Base-by-base conservation (phyloP, 2,113 vertebrate species). In the Lophotis ruficrista region DNA sequence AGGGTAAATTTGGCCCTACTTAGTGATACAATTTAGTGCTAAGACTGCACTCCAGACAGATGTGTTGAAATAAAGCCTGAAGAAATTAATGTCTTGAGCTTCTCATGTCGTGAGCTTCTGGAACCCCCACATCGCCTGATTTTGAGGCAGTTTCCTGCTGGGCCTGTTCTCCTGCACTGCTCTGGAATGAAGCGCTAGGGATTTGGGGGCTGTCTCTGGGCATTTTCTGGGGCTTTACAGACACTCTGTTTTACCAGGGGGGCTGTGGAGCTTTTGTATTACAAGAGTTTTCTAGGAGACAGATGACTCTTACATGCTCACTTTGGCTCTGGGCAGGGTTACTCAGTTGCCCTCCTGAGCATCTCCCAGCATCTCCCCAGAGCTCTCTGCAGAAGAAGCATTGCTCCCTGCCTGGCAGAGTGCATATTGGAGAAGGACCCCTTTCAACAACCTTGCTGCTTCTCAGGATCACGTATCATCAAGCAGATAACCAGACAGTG, bases 81-180 rank as follows among this genome's bases (percentile, higher is more conserved):
- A 73, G 83, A 82, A 79, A 80, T 76, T 23, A 1, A 6, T 3
- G 1, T 50, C 58, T 60, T 75, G 60, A 68, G n/a, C 30, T 77
- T 51, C 38, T 84, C 41, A 31, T 0, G 0, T 43, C 0, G 1
- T 48, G 77, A 79, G 41, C 41, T 87, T 65, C 69, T n/a, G n/a
- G 31, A 84, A 31, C 3, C 18, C 41, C n/a, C 4, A 1, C 48
- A 25, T 2, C 0, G 2, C 22, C 45, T 56, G 69, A 68, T 61
- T 72, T 33, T 60, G 60, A 38, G 83, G 57, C 35, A 30, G 13
- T 35, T 87, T 58, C 31, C 35, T 37, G 68, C 61, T 51, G 64
- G 61, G 24, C 1, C 1, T 71, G 62, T 18, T 71, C 58, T 60
- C 47, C 60, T 71, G 64, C 56, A 30, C 18, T 27, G 33, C 77